Evolutionary conservation across 37 sponge, comb jelly and placozoan species (phyloP).

Genomic region (Oopsacas minuta): DNA sequence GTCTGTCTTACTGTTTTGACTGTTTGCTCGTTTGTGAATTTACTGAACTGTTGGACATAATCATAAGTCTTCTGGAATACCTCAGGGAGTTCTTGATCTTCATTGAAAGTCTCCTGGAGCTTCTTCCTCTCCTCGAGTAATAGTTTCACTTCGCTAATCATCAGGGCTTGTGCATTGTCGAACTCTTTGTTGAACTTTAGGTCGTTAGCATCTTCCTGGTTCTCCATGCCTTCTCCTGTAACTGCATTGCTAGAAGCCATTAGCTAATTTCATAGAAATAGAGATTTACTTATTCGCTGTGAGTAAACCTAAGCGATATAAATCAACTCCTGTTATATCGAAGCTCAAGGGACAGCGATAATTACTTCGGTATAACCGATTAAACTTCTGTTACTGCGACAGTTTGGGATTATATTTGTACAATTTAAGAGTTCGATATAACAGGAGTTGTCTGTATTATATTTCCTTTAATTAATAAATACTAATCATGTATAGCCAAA

Average conservation of each 20-base stretch:
- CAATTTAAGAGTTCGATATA: no score
- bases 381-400: no score
- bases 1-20: slow-evolving; percentile 59
- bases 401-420: no score
- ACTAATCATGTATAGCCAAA: neutral
- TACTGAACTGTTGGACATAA: slow-evolving; percentile 84
- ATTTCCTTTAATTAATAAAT: no score
- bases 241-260: neutral
- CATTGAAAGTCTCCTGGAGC: slow-evolving; percentile 73
- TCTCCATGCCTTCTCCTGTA: neutral
- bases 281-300: no score
- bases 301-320: no score
- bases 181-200: slow-evolving; percentile 45
- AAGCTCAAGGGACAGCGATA: no score
- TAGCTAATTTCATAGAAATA: no score
- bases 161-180: slow-evolving; percentile 75
- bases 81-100: slow-evolving; percentile 79
- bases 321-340: no score
- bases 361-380: no score
- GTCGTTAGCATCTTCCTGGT: slow-evolving; percentile 1
- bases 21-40: slow-evolving; percentile 87
- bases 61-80: slow-evolving; percentile 87
- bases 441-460: no score
- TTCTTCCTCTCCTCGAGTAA: slow-evolving; percentile 81
- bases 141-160: slow-evolving; percentile 86